Conservation (phyloP, 2,113 vertebrate genomes). For the Megaceryle maxima region DNA sequence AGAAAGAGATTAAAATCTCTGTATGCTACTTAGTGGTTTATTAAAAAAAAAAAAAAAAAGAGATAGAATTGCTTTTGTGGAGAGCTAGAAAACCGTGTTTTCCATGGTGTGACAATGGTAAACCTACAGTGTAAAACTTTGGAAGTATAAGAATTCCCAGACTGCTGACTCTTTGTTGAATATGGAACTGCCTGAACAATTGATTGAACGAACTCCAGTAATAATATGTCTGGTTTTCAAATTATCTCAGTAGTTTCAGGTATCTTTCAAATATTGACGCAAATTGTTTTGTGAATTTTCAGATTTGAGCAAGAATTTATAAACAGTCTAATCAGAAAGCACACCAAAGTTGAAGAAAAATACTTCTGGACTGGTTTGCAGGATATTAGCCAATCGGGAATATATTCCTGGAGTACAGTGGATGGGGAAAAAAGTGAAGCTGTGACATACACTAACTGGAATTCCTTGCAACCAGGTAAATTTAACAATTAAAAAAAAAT, state of each 20-base stretch:
- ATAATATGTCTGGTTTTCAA: neutral
- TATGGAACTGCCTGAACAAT: neutral
- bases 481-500: neutral
- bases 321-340: conserved; percentile 83
- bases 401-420: conserved; percentile 84
- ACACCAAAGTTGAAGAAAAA: conserved; percentile 67
- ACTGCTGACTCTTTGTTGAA: neutral
- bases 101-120: neutral
- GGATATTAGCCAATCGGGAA: conserved; percentile 79
- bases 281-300: neutral
- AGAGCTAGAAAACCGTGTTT: neutral
- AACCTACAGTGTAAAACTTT: neutral
- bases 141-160: neutral
- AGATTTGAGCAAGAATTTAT: conserved; percentile 97
- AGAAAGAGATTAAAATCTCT: neutral
- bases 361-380: conserved; percentile 92
- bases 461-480: conserved; percentile 84
- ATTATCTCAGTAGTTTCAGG: neutral
- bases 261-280: conserved; percentile 6
- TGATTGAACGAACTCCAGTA: neutral
- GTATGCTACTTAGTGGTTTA: neutral
- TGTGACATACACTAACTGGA: conserved; percentile 90
- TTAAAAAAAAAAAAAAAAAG: neutral
- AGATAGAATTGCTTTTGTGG: neutral
- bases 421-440: conserved; percentile 41